Base-by-base conservation (phyloP, 2,113 vertebrate genomes). In the Syngnathus floridae region DNA sequence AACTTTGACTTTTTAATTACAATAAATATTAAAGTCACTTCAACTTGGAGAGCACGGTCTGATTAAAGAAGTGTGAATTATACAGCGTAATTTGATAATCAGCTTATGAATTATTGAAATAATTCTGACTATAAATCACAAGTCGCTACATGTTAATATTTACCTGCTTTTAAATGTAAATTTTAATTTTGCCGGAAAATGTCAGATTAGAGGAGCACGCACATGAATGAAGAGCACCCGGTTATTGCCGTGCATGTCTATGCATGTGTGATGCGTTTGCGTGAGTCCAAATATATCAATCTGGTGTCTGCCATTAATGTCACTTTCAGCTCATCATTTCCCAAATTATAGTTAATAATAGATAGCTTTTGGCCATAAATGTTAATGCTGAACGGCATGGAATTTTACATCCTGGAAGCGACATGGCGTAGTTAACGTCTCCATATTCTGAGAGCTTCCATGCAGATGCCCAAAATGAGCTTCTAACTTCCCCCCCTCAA, bases 331-430 rank as follows among this genome's bases (percentile, higher is more conserved):
- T 91, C 89, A 89, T 92, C 91, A 90, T 43, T 89, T 84, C 88
- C 87, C 82, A 89, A 88, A 92, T 91, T 86, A 88, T 87, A 75
- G 86, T 92, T 87, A 91, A 92, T 92, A 91, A 92, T 91, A 80
- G 85, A 92, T 91, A 77, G 83, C 87, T 90, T 88, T 89, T 83
- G 81, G 88, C 85, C 88, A 91, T 89, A 87, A 90, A 92, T 90
- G 89, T 91, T 91, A 89, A 92, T 91, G 90, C 73, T 78, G 80
- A 80, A 88, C 83, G 84, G 83, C 86, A 75, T 85, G 62, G 73
- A 83, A 84, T 87, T 88, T 90, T 86, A 88, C 87, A 84, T 89
- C 76, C 79, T 78, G 76, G 81, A 88, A 89, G 90, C 86, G 89
- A 85, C 86, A 82, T 81, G 81, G 78, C 82, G 83, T 83, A 65